Percentiles rank a stretch among this genome's conserved stretches.
Evolutionary conservation across 1,140 invertebrate species (phyloP).

Genomic region (Meloidogyne chitwoodi): DNA sequence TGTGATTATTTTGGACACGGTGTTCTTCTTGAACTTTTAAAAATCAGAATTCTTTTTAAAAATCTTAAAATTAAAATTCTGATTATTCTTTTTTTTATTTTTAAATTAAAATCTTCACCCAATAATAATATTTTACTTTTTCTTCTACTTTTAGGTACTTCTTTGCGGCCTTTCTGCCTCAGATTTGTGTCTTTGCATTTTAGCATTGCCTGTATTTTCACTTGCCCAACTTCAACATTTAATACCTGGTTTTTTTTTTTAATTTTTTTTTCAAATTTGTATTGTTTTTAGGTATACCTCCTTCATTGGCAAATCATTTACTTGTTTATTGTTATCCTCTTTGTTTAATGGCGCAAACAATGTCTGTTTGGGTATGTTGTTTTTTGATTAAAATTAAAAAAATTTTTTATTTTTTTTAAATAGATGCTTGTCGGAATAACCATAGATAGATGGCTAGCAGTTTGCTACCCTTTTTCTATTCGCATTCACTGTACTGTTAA

Average conservation of each 20-base stretch:
- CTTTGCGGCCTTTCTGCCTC: slow-evolving; percentile 34
- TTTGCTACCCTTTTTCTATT: slow-evolving; percentile 56
- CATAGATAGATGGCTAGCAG: slow-evolving; percentile 80
- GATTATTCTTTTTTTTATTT: too few species aligned
- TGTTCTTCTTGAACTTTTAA: too few species aligned
- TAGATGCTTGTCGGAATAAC: slow-evolving; percentile 80
- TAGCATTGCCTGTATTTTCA: slow-evolving; percentile 56
- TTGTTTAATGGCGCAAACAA: slow-evolving; percentile 52
- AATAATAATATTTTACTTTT: too few species aligned
- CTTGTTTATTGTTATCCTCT: slow-evolving; percentile 55
- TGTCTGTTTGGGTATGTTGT: slow-evolving; percentile 23
- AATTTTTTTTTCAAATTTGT: neutral
- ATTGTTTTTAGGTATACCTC: slow-evolving; percentile 29
- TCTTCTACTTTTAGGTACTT: slow-evolving; percentile 14
- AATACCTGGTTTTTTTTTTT: slow-evolving; percentile 37
- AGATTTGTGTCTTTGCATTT: slow-evolving; percentile 44
- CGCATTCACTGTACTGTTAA: slow-evolving; percentile 52
- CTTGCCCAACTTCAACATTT: slow-evolving; percentile 46
- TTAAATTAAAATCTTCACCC: too few species aligned
- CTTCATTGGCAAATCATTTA: slow-evolving; percentile 36
- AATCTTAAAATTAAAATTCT: too few species aligned
- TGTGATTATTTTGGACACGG: neutral
- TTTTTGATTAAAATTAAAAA: neutral
- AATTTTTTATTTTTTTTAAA: neutral
- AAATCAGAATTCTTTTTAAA: too few species aligned